Conservation (phyloP, 2,113 vertebrate genomes). For the Micronycteris hirsuta region DNA sequence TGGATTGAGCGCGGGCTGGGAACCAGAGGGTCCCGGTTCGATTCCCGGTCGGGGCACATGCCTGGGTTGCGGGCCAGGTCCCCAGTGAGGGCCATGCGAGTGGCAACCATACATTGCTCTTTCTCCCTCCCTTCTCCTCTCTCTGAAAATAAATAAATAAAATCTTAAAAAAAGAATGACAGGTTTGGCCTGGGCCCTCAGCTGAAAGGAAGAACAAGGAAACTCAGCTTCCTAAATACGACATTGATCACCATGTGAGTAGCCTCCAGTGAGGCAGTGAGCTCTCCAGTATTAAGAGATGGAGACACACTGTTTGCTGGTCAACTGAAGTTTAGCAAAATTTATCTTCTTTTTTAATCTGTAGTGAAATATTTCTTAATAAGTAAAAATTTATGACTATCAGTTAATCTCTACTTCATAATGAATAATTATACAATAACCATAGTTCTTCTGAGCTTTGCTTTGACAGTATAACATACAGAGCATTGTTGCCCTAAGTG, state of each 20-base stretch:
- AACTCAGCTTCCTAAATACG: no score
- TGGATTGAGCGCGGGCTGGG: no score
- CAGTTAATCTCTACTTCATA: not conserved
- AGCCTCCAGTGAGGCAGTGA: not conserved
- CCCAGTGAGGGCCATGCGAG: no score
- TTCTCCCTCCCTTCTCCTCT: no score
- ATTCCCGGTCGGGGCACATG: no score
- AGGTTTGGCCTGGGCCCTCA: not conserved
- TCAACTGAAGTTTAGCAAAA: not conserved
- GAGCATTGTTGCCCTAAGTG: not conserved
- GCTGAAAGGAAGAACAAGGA: not conserved
- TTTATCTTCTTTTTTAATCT: not conserved
- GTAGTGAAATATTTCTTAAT: not conserved
- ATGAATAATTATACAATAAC: not conserved
- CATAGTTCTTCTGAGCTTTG: not conserved
- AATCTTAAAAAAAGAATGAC: no score
- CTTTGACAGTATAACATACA: fast-evolving
- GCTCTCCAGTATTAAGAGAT: not conserved
- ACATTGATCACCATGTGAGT: not conserved
- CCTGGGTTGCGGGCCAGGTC: no score
- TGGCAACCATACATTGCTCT: no score
- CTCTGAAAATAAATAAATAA: no score
- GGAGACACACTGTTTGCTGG: not conserved
- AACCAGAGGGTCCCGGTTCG: no score
- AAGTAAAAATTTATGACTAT: not conserved